Conservation (phyloP, 1,140 invertebrate species). For the Ips nitidus region DNA sequence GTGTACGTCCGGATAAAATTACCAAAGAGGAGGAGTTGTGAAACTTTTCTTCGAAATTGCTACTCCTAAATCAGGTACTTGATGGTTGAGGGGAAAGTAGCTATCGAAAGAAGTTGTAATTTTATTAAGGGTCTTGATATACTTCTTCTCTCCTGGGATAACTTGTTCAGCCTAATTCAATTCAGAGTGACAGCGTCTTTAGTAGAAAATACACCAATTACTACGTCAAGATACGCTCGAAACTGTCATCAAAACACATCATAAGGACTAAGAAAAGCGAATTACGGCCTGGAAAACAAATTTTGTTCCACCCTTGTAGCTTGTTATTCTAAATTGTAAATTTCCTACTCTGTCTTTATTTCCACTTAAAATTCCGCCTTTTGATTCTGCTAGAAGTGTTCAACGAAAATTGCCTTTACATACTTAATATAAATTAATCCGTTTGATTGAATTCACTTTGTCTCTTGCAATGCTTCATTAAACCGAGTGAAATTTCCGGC, state of each 20-base stretch:
- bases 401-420: background rate
- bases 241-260: conserved; percentile 3
- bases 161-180: conserved; percentile 5
- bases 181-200: background rate
- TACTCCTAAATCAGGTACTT: conserved; percentile 1
- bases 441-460: background rate
- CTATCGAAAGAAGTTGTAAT: background rate
- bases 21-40: background rate
- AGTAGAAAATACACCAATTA: conserved; percentile 10
- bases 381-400: conserved; percentile 5
- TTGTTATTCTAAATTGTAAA: conserved; percentile 1
- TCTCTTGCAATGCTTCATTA: background rate
- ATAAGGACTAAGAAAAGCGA: background rate
- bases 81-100: background rate
- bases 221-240: conserved; percentile 3
- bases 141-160: background rate
- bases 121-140: background rate
- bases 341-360: background rate
- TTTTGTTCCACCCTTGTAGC: conserved; percentile 6
- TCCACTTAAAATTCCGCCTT: conserved; percentile 9
- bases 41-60: background rate
- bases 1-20: background rate
- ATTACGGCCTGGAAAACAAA: conserved; percentile 1
- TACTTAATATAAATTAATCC: conserved; percentile 1
- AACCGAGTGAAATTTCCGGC: background rate